Base-by-base conservation (phyloP, 2,888 invertebrate species). In the Dione juno region DNA sequence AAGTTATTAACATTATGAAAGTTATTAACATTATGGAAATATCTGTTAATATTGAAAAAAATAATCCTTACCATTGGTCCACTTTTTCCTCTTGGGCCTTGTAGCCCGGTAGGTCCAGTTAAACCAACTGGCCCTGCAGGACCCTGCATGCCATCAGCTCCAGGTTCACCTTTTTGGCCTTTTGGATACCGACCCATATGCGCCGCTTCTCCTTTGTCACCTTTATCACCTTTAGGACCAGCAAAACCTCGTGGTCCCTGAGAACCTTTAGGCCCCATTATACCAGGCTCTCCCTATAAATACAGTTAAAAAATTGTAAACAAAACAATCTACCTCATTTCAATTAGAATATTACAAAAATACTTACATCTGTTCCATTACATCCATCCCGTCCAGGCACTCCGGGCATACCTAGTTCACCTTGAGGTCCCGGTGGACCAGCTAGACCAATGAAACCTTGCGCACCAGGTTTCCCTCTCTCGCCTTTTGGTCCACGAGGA, bases 321-420 rank as follows among this genome's bases (percentile, higher is more conserved):
- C 5, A 41, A 58, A 59, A 28, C 11, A 64, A 5, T n/a, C 16
- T 13, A 63, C 6, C 7, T 35, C 21, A 63, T 48, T 13, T 35
- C 28, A 40, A 13, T 59, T 21, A 59, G 40, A 41, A n/a, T 43
- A 59, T 59, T 28, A 28, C 6, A 57, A 57, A 57, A 45, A 35
- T 21, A 93, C 95, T 94, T 94, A 97, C 98, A 88, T 98, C 98
- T 67, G 98, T 97, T 81, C 99, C 99, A 82, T 99, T 99, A 84
- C 99, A 99, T 11, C 99, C 99, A 84, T 99, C 98, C 80, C 96
- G 92, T 66, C 99, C 99, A 52, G 97, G 96, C 54, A 95, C 91
- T 78, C 98, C 98, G n/a, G 97, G 94, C 0, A 94, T 81, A 64
- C 98, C 97, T 0, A 94, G 79, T 69, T 94, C 94, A 43, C 97